Evolutionary conservation across 2,113 vertebrate species (phyloP), one percentile per base, ranked within the genome.

Genomic region (Chloebia gouldiae): DNA sequence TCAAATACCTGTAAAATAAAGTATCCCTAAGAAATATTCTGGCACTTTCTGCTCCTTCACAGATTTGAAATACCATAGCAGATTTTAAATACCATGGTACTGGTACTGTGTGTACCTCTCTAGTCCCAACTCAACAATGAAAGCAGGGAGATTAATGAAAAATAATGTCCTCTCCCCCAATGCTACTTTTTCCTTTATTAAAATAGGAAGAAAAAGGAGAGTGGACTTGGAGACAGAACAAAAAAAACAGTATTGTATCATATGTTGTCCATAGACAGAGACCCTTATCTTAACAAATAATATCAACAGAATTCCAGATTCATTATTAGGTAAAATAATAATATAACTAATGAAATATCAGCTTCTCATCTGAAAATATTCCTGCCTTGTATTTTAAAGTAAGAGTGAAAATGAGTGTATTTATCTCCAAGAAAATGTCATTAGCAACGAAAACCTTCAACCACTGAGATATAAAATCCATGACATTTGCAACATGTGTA

Each of bases 391-490:
- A 92, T 44, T 77, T 80, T 82, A 70, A 92, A 82, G 40, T 65
- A 65, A 63, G 73, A 77, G 27, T 53, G 42, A 81, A 92, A 89
- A 91, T 70, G 4, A 88, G 27, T 69, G 45, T 31, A 76, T 91
- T 87, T 95, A 77, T 83, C 82, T 78, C 59, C 47, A 95, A 42
- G 18, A 56, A 94, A 88, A 86, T 63, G 47, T 53, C n/a, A 77
- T 60, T 82, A 93, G 86, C 28, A 65, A 59, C 45, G 31, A 77
- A 92, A 90, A 75, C 31, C 47, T 86, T 95, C 82, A 88, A n/a
- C 70, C 40, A 57, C 0, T 77, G 76, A 86, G 79, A 78, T 66
- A 60, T 27, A 86, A 89, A 92, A 86, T 77, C 49, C 80, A 79
- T 96, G 90, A 95, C 59, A 94, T 90, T 80, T 88, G 59, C 44